Base-by-base conservation (phyloP, 2,797 vertebrate species). In the Enteromius treurensis region DNA sequence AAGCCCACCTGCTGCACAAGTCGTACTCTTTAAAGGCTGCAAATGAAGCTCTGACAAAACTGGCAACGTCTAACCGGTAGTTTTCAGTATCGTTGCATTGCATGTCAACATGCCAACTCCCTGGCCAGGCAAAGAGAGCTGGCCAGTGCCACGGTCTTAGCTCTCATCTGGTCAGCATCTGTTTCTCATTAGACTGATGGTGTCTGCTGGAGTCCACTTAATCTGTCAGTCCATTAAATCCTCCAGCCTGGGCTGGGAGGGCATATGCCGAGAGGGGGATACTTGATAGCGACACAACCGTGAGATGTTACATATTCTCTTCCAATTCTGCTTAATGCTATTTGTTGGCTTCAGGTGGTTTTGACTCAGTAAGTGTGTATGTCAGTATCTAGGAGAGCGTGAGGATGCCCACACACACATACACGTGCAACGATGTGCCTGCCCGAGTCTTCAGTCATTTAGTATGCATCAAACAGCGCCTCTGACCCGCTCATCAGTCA, bases 401-500 rank as follows among this genome's bases (percentile, higher is more conserved):
- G 2, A 71, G 29, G 6, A 51, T 34, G 53, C 37, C 5, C 32
- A 26, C 34, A 70, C 45, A 70, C 45, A 53, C 78, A 73, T 42
- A 65, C 64, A 58, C 78, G 37, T 53, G 62, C 47, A 29, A 53
- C 65, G 64, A 55, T n/a, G 14, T 45, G 29, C 34, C 21, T 26
- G 60, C 3, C 60, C 8, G 10, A 64, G 55, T n/a, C 58, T 34
- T 74, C 69, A 26, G 34, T 49, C 9, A 58, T 81, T 88, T 88
- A 83, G 85, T 80, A 86, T 87, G 80, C 87, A 87, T 87, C 86
- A 85, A 88, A 87, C 87, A 83, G 90, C 88, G 84, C 73, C 81
- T 91, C 88, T 91, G 92, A 91, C 90, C 90, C 91, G 88, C 88
- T 89, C 90, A 93, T 93, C 91, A 92, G 90, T 93, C 91, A 93